Base-by-base conservation (phyloP, 2,888 invertebrate genomes). In the Nudaria mundana region DNA sequence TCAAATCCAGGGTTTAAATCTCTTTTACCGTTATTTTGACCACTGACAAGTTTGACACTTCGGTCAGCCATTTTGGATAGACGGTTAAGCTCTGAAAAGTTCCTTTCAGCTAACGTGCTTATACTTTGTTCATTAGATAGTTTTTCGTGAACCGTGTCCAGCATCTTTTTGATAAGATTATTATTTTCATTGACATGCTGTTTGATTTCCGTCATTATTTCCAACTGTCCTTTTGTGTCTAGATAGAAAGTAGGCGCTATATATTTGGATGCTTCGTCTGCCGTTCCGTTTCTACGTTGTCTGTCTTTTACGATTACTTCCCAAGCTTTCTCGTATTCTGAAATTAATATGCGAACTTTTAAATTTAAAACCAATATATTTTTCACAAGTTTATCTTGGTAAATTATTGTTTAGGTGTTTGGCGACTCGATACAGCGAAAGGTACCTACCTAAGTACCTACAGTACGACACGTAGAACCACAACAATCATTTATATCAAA, bases 291-390 rank as follows among this genome's bases (percentile, higher is more conserved):
- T 40, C 93, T 78, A 46, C 91, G 90, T 53, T 90, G 86, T 31
- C 93, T 87, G 52, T 93, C 93, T 65, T 90, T 90, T 2, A 93
- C 59, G 48, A 94, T 88, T 65, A 90, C 90, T 56, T 90, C 84
- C 94, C 94, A 94, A 30, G 88, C 86, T 34, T 79, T 82, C 73
- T 93, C 93, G 61, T 91, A 89, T 45, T 84, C 92, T 92, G 81
- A 36, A 86, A 89, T 52, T n/a, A n/a, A n/a, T n/a, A n/a, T n/a
- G n/a, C n/a, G n/a, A n/a, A n/a, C n/a, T n/a, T n/a, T n/a, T n/a
- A n/a, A n/a, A n/a, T n/a, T n/a, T n/a, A n/a, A n/a, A n/a, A n/a
- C n/a, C n/a, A n/a, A n/a, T n/a, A n/a, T n/a, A n/a, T n/a, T n/a
- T n/a, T n/a, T n/a, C n/a, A n/a, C n/a, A n/a, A n/a, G n/a, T n/a